Evolutionary conservation across 2,113 vertebrate genomes (phyloP).

Genomic region (Charadrius vociferus): DNA sequence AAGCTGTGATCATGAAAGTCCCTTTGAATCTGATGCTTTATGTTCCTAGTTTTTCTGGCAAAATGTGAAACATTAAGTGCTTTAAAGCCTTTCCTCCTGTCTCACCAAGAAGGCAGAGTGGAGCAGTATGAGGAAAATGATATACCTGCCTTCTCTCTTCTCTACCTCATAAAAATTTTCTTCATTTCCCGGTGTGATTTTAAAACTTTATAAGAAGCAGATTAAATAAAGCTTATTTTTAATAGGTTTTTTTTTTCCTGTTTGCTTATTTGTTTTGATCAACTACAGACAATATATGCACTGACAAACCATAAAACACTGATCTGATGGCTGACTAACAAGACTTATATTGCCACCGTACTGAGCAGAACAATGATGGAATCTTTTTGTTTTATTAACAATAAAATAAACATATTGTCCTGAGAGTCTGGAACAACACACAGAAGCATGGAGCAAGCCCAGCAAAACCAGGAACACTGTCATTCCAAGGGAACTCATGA

Average conservation of each 20-base stretch:
- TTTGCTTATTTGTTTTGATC: not conserved
- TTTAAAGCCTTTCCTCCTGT: not conserved
- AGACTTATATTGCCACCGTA: not conserved
- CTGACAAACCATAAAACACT: not conserved
- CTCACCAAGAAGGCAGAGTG: not conserved
- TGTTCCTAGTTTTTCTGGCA: not conserved
- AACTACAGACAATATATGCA: not conserved
- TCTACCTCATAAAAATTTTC: not conserved
- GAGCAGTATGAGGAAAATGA: not conserved
- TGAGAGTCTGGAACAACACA: not conserved
- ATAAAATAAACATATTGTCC: constrained; percentile 18
- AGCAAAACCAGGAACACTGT: not conserved
- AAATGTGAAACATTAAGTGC: not conserved
- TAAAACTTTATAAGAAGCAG: not conserved
- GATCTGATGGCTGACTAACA: not conserved
- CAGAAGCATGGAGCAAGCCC: not conserved
- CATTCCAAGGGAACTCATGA: not conserved
- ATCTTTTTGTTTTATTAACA: constrained; percentile 10
- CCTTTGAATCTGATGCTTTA: not conserved
- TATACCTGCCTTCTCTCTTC: not conserved
- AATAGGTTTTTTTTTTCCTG: not conserved
- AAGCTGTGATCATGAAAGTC: not conserved
- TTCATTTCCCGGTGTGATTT: not conserved
- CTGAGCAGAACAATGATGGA: not conserved
- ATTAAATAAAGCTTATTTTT: not conserved